These are phyloP conservation scores for Lasioglossum malachurum DNA, from an alignment of 2,888 invertebrate species.

Conservation along the genomic window DNA sequence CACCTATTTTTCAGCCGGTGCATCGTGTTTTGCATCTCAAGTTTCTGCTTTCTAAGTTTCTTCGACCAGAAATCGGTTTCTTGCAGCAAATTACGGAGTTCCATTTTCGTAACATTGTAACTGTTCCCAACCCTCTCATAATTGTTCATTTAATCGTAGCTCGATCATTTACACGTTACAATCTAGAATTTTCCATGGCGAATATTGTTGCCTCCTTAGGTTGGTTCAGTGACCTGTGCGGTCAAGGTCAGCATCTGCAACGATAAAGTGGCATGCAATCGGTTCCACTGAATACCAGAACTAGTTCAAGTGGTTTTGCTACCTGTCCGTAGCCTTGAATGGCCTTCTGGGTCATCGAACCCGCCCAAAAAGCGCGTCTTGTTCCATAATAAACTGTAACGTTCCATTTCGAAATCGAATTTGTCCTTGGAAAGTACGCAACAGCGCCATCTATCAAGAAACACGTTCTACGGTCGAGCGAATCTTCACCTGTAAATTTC, in stretches of 20 bases:
- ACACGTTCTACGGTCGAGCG: not conserved
- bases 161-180: not conserved
- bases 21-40: not conserved
- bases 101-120: not conserved
- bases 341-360: constrained; percentile 14
- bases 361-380: not conserved
- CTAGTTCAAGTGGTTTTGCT: not conserved
- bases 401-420: not conserved
- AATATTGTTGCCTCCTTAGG: not conserved
- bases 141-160: not conserved
- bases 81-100: not conserved
- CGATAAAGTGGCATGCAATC: not conserved
- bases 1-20: not conserved
- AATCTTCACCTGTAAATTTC: not conserved
- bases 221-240: not conserved
- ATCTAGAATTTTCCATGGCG: not conserved
- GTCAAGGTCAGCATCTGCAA: not conserved
- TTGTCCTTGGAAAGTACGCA: not conserved
- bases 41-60: not conserved
- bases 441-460: constrained; percentile 12
- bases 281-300: not conserved
- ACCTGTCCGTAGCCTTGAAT: constrained; percentile 16
- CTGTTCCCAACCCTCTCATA: not conserved
- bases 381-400: not conserved
- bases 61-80: not conserved